A percentile compares a stretch with the other conserved stretches of the same genome.
phyloP scores from a whole-genome alignment of 2,797 vertebrate genomes.

The Nyctalus aviator region DNA sequence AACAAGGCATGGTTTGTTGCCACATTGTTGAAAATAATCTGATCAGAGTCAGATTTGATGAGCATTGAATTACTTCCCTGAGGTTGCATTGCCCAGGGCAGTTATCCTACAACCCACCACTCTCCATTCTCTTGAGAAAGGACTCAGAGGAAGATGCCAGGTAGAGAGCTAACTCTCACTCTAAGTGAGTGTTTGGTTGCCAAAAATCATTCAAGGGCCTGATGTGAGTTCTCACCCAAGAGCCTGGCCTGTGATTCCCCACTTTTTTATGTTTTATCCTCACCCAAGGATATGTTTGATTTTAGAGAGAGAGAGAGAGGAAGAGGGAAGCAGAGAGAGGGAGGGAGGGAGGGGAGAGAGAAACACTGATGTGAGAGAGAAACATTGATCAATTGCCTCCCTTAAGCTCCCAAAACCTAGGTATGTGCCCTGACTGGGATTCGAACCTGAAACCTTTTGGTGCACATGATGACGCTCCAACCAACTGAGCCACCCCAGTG shows the following conservation, averaged over 20 bases:
- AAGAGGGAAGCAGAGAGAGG: too few species aligned
- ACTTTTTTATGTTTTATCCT: neutral
- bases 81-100: neutral
- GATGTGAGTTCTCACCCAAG: neutral
- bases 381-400: neutral
- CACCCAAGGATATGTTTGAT: neutral
- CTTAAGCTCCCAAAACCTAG: neutral
- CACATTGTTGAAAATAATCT: neutral
- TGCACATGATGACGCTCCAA: neutral
- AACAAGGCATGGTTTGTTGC: neutral
- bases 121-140: neutral
- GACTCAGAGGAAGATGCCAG: neutral
- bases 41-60: neutral
- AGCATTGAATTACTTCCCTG: neutral
- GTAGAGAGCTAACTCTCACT: neutral
- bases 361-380: neutral
- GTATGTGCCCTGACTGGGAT: neutral
- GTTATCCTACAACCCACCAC: neutral
- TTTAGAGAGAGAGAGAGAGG: neutral
- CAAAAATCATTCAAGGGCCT: neutral
- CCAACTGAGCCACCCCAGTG: neutral
- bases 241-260: too few species aligned
- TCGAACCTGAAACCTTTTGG: neutral
- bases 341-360: too few species aligned
- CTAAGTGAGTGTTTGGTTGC: neutral